Conservation (phyloP, 2,113 vertebrate species). For the Xiphophorus hellerii region DNA sequence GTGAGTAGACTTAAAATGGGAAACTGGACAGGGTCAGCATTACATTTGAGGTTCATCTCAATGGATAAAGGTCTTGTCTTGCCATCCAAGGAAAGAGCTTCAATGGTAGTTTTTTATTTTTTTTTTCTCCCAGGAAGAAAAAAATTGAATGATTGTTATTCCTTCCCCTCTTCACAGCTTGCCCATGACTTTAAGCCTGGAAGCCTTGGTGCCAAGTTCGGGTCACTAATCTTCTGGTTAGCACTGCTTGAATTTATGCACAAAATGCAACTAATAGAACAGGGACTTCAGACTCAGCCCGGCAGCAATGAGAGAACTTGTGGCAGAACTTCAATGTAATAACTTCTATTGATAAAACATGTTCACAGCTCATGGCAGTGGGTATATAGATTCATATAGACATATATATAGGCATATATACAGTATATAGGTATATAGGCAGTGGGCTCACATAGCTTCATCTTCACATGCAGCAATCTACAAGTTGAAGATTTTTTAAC, state of each 20-base stretch:
- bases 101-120: slow-evolving; percentile 21
- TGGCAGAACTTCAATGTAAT: slow-evolving; percentile 52
- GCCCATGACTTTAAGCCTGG: slow-evolving; percentile 39
- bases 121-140: slow-evolving; percentile 34
- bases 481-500: slow-evolving; percentile 37
- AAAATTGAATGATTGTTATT: slow-evolving; percentile 14
- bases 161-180: slow-evolving; percentile 35
- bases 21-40: neutral
- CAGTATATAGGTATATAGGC: neutral
- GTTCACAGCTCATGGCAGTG: slow-evolving; percentile 21
- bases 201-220: slow-evolving; percentile 28
- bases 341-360: slow-evolving; percentile 60
- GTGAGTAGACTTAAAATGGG: slow-evolving; percentile 27
- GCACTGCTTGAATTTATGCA: slow-evolving; percentile 24
- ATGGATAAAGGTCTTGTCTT: slow-evolving; percentile 28
- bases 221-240: slow-evolving; percentile 50
- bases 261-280: slow-evolving; percentile 33
- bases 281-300: slow-evolving; percentile 37
- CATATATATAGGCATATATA: no score
- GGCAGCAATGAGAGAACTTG: slow-evolving; percentile 33
- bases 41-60: no score
- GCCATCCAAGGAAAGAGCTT: slow-evolving; percentile 33
- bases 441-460: slow-evolving; percentile 10
- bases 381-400: slow-evolving; percentile 28
- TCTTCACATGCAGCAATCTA: slow-evolving; percentile 29